Base-by-base conservation (phyloP, 1,140 invertebrate genomes). In the Calliopsis andreniformis region DNA sequence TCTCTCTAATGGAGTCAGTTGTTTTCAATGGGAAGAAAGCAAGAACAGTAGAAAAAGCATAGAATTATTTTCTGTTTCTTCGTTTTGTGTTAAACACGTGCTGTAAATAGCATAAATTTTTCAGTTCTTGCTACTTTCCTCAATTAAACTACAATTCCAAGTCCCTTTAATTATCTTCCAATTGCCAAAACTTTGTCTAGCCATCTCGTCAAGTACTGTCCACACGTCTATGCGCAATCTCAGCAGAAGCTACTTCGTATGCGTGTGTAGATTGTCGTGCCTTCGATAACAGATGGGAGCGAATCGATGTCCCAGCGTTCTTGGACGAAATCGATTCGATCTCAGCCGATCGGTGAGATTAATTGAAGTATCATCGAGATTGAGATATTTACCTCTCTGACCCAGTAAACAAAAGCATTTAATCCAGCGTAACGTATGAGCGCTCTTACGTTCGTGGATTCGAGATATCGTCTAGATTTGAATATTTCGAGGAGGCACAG, bases 401-500 rank as follows among this genome's bases (percentile, higher is more conserved):
- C 35, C 18, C 45, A 32, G 18, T 73, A 59, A 42, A 51, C 45
- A 42, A 59, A 59, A 58, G 32, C 25, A 14, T 61, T 61, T 39
- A 10, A 20, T 43, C 12, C 16, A 35, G 23, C 56, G 20, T n/a
- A 12, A 14, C n/a, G n/a, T 30, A 12, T 3, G 35, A 39, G 35
- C 35, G 10, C 35, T 3, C 35, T 39, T 10, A 6, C 53, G 53
- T 55, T 2, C 32, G 32, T 18, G 30, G 5, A 30, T 66, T 35
- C 25, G 30, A 49, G 30, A 45, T 32, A 53, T 35, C 18, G 66
- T 32, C 51, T 25, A 53, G 35, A 10, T 32, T 39, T 32, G 43
- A 75, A 55, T 61, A 51, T 28, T 16, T 42, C n/a, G 35, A 58
- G 55, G 14, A 7, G 43, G 72, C 72, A 56, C 73, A 81, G 80